Base-by-base conservation (phyloP, 2,888 invertebrate species). In the Tiliacea citrago region DNA sequence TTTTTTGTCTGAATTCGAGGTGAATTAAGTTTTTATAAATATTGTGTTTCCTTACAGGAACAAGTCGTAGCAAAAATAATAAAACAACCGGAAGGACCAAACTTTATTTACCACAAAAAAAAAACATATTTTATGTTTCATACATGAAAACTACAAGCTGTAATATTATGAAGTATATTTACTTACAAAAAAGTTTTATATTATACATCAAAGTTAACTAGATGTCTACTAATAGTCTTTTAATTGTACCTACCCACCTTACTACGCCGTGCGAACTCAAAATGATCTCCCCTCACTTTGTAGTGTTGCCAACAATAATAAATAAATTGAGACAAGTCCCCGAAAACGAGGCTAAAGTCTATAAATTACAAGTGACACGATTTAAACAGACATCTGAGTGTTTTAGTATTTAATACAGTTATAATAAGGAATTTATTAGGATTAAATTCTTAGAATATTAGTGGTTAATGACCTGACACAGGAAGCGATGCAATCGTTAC, bases 181-280 rank as follows among this genome's bases (percentile, higher is more conserved):
- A 68, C 12, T 55, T 35, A 63, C 45, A 74, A 78, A 83, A 76
- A 79, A 51, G 39, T 53, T 65, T 77, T 57, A 60, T 68, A 71
- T 57, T 82, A 66, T 53, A 79, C 77, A 81, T 85, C 66, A 85
- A 83, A 84, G 75, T 77, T 84, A 87, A 88, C 84, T 77, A 84
- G 76, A 80, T 85, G 68, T 79, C 51, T 69, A 47, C 58, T 79
- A 72, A 78, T 83, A 76, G 75, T 47, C 13, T 77, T 87, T 77
- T 86, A 83, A 88, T 87, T 84, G 75, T 67, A 61, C 68, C 67
- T 70, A 80, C 66, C 29, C 45, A 70, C 65, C 63, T 65, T 61
- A 82, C 71, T 58, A 63, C 77, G 67, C 60, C 69, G 72, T 70
- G 66, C 63, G 57, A 86, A 87, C 80, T 79, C 75, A 73, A 73